These are phyloP conservation scores for Sebastolobus alascanus DNA, from an alignment of 2,797 vertebrate genomes.

Conservation along the genomic window DNA sequence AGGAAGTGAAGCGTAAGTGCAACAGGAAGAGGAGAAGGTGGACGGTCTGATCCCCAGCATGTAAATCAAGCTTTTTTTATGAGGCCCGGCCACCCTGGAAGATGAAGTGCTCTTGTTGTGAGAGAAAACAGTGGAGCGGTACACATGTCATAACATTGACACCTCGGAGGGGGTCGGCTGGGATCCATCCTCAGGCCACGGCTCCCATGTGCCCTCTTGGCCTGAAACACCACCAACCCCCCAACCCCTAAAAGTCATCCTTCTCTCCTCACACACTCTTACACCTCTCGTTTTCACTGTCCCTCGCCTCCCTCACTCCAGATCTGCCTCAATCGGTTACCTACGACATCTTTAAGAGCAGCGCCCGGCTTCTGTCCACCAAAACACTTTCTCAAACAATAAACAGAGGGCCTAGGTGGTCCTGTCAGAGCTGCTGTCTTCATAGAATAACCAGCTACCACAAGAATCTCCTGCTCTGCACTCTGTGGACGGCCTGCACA, in stretches of 20 bases:
- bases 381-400: conserved; percentile 87
- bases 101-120: conserved; percentile 92
- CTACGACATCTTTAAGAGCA: conserved; percentile 61
- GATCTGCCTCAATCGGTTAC: conserved; percentile 48
- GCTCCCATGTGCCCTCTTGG: conserved; percentile 78
- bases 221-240: conserved; percentile 56
- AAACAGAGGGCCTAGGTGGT: conserved; percentile 91
- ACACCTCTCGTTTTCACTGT: conserved; percentile 16
- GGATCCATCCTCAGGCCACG: conserved; percentile 75
- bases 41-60: conserved; percentile 85
- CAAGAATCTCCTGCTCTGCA: conserved; percentile 60
- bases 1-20: conserved; percentile 88
- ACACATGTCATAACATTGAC: conserved; percentile 93
- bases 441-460: conserved; percentile 86
- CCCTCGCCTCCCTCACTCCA: conserved; percentile 15
- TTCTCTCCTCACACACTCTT: conserved; percentile 29
- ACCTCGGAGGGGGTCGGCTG: conserved; percentile 81
- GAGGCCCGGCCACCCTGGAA: conserved; percentile 91
- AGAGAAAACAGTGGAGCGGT: conserved; percentile 92
- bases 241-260: conserved; percentile 46
- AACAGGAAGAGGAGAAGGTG: conserved; percentile 88
- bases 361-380: conserved; percentile 80
- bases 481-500: conserved; percentile 20
- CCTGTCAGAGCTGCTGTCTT: conserved; percentile 86
- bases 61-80: conserved; percentile 92